Conservation (phyloP, 2,113 vertebrate genomes). For the Rattus norvegicus region DNA sequence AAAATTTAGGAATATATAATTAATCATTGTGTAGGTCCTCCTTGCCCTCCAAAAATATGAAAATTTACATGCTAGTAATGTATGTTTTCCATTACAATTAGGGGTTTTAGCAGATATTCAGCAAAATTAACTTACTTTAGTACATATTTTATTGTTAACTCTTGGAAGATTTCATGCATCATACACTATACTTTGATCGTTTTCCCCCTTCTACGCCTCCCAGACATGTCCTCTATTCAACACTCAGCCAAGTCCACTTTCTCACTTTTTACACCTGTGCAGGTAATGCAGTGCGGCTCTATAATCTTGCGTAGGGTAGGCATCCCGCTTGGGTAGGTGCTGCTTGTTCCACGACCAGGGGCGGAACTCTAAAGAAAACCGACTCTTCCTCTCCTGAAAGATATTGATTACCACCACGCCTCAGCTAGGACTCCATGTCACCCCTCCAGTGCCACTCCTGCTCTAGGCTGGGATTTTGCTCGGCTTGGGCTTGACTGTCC, state of each 20-base stretch:
- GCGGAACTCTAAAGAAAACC: background rate
- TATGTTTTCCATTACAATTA: background rate
- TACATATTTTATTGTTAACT: background rate
- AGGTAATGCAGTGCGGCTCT: too few relatives aligned
- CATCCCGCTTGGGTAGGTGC: too few relatives aligned
- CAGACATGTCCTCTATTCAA: background rate
- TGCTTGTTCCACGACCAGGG: background rate
- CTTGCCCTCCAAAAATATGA: slow-evolving; percentile 13
- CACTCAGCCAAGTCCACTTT: background rate
- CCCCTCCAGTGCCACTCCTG: background rate
- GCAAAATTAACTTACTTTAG: background rate
- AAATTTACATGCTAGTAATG: background rate
- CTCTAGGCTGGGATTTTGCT: background rate
- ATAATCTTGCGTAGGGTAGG: background rate
- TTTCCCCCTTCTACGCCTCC: background rate
- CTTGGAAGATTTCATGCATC: background rate
- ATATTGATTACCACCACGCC: background rate
- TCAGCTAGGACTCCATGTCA: background rate
- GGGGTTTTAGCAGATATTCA: background rate
- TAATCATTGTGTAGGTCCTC: background rate
- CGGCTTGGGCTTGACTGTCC: too few relatives aligned
- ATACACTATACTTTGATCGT: background rate
- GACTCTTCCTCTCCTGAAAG: background rate
- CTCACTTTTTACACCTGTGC: background rate
- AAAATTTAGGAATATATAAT: slow-evolving; percentile 9